A percentile compares a stretch with the other conserved stretches of the same genome.
phyloP scores from a whole-genome alignment of 2,888 invertebrate species.

The Zele albiditarsus region DNA sequence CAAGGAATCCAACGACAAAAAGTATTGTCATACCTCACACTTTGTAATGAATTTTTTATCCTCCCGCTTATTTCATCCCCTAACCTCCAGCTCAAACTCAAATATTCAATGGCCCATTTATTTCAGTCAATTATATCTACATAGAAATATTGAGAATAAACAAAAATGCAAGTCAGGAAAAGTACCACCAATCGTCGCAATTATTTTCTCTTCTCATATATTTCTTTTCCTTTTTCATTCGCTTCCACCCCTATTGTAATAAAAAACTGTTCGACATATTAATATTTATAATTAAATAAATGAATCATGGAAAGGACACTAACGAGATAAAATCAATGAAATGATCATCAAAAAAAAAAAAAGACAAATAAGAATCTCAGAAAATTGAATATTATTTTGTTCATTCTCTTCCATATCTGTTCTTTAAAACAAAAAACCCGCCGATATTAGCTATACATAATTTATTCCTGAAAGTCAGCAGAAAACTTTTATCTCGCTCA shows the following conservation, averaged over 20 bases:
- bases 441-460: background rate
- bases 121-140: conserved; percentile 19
- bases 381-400: too few species aligned
- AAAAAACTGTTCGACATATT: too few species aligned
- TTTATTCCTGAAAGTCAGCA: conserved; percentile 6
- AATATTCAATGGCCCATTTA: background rate
- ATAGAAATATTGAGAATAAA: conserved; percentile 23
- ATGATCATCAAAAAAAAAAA: background rate
- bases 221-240: background rate
- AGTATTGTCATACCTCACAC: background rate
- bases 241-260: background rate
- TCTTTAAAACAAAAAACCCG: background rate
- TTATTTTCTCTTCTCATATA: conserved; percentile 39
- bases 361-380: background rate
- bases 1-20: background rate
- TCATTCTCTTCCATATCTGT: background rate
- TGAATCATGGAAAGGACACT: background rate
- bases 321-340: too few species aligned
- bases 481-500: conserved; percentile 36
- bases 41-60: conserved; percentile 2
- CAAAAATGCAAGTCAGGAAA: conserved; percentile 4
- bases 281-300: background rate
- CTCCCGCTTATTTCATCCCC: background rate
- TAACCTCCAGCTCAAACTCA: conserved; percentile 5
- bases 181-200: conserved; percentile 29